These are phyloP conservation scores for Rutpela maculata DNA, from an alignment of 2,888 invertebrate species.

Conservation along the genomic window DNA sequence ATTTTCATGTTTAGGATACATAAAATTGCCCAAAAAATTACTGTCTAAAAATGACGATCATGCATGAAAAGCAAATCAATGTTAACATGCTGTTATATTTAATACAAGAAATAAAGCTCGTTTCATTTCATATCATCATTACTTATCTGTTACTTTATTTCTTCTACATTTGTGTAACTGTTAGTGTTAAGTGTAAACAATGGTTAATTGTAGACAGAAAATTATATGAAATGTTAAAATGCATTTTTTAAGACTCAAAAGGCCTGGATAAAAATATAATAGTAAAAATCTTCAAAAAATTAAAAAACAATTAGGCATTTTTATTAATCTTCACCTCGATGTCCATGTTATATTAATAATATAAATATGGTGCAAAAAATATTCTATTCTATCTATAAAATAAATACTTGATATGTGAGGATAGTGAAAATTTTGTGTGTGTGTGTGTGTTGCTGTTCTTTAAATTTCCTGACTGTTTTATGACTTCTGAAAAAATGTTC, in stretches of 20 bases:
- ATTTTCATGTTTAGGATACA: neutral
- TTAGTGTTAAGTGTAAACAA: neutral
- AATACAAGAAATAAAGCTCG: neutral
- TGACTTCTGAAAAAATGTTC: too few relatives aligned
- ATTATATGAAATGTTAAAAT: neutral
- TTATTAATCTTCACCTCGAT: too few relatives aligned
- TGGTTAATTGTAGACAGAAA: neutral
- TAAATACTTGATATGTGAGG: too few relatives aligned
- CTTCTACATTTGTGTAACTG: neutral
- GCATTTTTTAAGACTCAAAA: neutral
- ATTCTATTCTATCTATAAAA: too few relatives aligned
- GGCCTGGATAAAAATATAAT: conserved; percentile 7
- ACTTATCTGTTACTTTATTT: neutral
- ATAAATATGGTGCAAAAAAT: too few relatives aligned
- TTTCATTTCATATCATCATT: neutral
- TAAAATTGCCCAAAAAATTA: conserved; percentile 15
- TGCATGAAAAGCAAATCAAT: conserved; percentile 15
- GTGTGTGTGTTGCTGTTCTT: too few relatives aligned
- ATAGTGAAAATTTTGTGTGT: too few relatives aligned
- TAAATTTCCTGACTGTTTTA: too few relatives aligned
- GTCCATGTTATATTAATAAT: too few relatives aligned
- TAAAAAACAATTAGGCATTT: too few relatives aligned
- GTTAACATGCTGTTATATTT: neutral
- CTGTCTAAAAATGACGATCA: neutral
- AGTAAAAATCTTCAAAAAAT: neutral